Evolutionary conservation across 2,113 vertebrate genomes (phyloP).

Genomic region (Silurus glanis): DNA sequence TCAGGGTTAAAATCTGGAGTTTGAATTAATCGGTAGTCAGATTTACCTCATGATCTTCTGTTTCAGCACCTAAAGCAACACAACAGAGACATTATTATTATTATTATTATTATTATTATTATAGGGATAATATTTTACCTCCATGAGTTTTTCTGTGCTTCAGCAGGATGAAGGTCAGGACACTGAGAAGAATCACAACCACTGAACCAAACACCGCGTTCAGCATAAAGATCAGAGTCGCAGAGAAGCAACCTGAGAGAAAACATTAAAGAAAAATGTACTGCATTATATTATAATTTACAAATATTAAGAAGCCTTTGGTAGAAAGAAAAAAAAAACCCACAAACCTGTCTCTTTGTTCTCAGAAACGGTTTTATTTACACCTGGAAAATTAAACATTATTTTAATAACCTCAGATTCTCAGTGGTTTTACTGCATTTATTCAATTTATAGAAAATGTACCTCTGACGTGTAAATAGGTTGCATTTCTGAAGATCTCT

Average conservation of each 20-base stretch:
- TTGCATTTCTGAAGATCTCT: too few species aligned
- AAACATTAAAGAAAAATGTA: too few species aligned
- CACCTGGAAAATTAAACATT: not conserved
- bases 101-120: not conserved
- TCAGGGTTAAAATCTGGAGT: too few species aligned
- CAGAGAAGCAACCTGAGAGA: not conserved
- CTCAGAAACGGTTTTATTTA: not conserved
- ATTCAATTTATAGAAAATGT: not conserved
- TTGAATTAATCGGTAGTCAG: not conserved
- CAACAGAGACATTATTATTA: not conserved
- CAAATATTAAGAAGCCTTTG: too few species aligned
- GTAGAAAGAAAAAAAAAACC: too few species aligned
- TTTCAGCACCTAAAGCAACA: not conserved
- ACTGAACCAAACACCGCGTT: not conserved
- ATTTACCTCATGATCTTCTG: not conserved
- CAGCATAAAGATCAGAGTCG: not conserved
- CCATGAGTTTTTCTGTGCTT: not conserved
- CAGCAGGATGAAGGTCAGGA: not conserved
- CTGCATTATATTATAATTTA: too few species aligned
- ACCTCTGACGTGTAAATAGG: too few species aligned
- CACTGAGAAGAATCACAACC: not conserved
- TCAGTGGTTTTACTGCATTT: not conserved
- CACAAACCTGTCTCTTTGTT: not conserved
- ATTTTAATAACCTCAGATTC: too few species aligned
- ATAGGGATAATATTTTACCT: not conserved